These are phyloP conservation scores for Pangasius djambal DNA, from an alignment of 2,797 vertebrate genomes.

Conservation along the genomic window DNA sequence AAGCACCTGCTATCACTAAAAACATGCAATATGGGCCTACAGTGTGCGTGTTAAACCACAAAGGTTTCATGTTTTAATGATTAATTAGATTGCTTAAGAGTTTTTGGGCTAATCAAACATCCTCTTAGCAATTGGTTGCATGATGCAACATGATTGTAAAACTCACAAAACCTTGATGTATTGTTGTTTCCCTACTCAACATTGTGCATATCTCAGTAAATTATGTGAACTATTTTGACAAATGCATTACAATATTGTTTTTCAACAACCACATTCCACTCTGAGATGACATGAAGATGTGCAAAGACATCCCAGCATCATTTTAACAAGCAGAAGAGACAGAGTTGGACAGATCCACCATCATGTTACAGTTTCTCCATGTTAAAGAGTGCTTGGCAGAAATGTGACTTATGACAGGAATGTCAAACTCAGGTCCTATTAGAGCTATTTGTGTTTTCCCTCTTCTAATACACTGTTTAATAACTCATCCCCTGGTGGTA, in stretches of 20 bases:
- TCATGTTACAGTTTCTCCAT: not conserved
- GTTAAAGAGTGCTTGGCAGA: conserved; percentile 25
- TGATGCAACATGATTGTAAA: conserved; percentile 48
- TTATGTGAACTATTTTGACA: conserved; percentile 22
- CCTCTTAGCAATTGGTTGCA: not conserved
- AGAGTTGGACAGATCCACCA: conserved; percentile 6
- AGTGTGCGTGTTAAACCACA: not conserved
- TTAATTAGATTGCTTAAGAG: not conserved
- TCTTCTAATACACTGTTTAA: conserved; percentile 8
- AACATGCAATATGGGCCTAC: not conserved
- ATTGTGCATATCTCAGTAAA: conserved; percentile 2
- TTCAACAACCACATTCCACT: not conserved
- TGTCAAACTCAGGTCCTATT: conserved; percentile 5
- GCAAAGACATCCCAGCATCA: conserved; percentile 9
- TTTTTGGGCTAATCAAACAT: conserved; percentile 24
- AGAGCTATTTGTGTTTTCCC: conserved; percentile 15
- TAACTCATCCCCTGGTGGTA: not conserved
- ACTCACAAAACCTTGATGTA: conserved; percentile 37
- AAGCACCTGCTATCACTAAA: not conserved
- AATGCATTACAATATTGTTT: conserved; percentile 15
- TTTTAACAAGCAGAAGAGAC: conserved; percentile 23
- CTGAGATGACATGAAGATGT: not conserved
- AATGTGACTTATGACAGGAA: conserved; percentile 17
- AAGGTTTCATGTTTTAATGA: not conserved
- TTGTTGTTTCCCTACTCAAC: conserved; percentile 1